Base-by-base conservation (phyloP, 2,113 vertebrate genomes). In the Prionailurus bengalensis region DNA sequence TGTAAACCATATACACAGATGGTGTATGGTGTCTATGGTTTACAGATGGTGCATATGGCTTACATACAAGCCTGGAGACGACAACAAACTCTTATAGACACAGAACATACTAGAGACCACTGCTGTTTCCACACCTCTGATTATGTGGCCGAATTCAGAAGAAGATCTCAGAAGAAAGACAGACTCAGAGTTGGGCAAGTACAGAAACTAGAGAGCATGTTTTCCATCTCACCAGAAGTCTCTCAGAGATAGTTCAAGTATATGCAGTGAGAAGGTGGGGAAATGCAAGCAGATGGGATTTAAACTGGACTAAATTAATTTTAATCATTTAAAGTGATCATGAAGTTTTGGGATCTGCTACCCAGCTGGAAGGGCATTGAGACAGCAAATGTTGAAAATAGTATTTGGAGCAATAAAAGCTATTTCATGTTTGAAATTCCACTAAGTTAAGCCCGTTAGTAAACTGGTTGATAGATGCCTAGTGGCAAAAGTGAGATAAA, bases 331-430 rank as follows among this genome's bases (percentile, higher is more conserved):
- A 65, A 79, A 65, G 45, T 70, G 53, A 58, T 31, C 51, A 39
- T 90, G 74, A 95, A 80, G 48, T 33, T 97, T 66, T 55, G 63
- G 55, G 13, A 90, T 85, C 31, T 90, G 65, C 29, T 74, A 51
- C 12, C 51, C 17, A 93, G 11, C 0, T 16, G 21, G 42, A 93
- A 93, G 16, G 9, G 4, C 82, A 31, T 9, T 89, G 63, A 97
- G 85, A 81, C 3, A 80, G 27, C 88, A 78, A 4, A 91, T 74
- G 9, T 2, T 73, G 48, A 74, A 95, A 68, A 53, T 23, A 81
- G 25, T 85, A 48, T 74, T 88, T 82, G 27, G 42, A 86, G 88
- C 94, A 96, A n/a, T 71, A 94, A 94, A 81, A 4, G 14, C 13
- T 68, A n/a, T n/a, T 84, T 94, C 53, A 11, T 70, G 36, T 94